Evolutionary conservation across 2,113 vertebrate genomes (phyloP).

Genomic region (Erythrolamprus reginae): DNA sequence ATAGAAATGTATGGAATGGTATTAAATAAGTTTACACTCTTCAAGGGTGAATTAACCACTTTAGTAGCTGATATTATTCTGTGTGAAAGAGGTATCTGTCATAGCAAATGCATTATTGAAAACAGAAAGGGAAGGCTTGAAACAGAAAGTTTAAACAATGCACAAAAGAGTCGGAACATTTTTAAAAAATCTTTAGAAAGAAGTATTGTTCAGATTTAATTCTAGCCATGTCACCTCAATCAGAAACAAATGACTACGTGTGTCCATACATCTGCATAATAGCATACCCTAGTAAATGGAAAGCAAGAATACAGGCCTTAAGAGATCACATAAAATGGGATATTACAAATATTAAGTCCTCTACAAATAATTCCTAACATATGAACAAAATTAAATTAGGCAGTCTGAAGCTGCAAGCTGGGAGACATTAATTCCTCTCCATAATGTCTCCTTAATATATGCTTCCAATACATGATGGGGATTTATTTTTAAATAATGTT

Average conservation of each 20-base stretch:
- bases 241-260: slow-evolving; percentile 33
- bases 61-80: slow-evolving; percentile 35
- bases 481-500: slow-evolving; percentile 56
- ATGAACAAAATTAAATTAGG: slow-evolving; percentile 56
- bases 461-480: slow-evolving; percentile 18
- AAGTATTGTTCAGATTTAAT: slow-evolving; percentile 45
- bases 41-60: slow-evolving; percentile 57
- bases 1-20: slow-evolving; percentile 50
- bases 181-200: neutral
- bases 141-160: slow-evolving; percentile 37
- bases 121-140: neutral
- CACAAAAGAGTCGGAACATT: neutral
- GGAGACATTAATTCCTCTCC: slow-evolving; percentile 44
- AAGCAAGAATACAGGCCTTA: slow-evolving; percentile 37
- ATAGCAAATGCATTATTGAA: neutral
- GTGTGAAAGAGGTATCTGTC: slow-evolving; percentile 18
- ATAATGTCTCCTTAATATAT: slow-evolving; percentile 49
- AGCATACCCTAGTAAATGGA: slow-evolving; percentile 38
- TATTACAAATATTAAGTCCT: slow-evolving; percentile 45
- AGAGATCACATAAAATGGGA: slow-evolving; percentile 40
- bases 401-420: slow-evolving; percentile 33
- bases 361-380: slow-evolving; percentile 36
- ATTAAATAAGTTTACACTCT: slow-evolving; percentile 61
- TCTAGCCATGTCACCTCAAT: slow-evolving; percentile 34
- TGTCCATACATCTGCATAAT: slow-evolving; percentile 40